Percentiles rank a stretch among this genome's conserved stretches.
Conservation (phyloP, 1,140 invertebrate species). For the Lasioglossum baleicum region DNA sequence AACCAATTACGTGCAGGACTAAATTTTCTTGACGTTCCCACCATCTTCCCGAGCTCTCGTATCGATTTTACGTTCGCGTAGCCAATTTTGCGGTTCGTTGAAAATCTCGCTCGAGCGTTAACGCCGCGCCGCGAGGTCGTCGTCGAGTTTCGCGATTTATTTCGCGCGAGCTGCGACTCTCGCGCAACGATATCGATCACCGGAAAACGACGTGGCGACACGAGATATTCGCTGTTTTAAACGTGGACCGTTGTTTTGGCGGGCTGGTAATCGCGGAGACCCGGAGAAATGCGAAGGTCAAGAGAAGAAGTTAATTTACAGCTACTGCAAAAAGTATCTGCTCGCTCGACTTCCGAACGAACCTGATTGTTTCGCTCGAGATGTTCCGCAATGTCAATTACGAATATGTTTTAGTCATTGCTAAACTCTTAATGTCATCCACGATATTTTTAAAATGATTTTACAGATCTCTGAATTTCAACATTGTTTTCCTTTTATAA, state of each 20-base stretch:
- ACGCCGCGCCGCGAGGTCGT: not conserved
- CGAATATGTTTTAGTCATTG: too few relatives aligned
- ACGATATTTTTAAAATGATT: too few relatives aligned
- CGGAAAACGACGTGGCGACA: not conserved
- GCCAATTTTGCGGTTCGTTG: conserved; percentile 25
- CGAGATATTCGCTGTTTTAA: not conserved
- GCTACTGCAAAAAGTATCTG: too few relatives aligned
- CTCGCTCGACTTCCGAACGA: too few relatives aligned
- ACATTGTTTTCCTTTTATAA: too few relatives aligned
- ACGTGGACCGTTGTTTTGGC: conserved; percentile 39
- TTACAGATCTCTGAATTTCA: too few relatives aligned
- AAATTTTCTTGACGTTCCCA: not conserved
- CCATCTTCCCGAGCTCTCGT: not conserved
- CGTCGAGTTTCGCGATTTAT: not conserved
- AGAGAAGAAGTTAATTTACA: conserved; percentile 59
- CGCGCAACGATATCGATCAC: too few relatives aligned
- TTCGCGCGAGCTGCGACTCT: not conserved
- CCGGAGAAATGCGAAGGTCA: conserved; percentile 37
- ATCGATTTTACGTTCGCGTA: conserved; percentile 22
- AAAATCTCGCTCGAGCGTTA: not conserved
- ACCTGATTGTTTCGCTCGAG: too few relatives aligned
- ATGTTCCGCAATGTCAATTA: too few relatives aligned
- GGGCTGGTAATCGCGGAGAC: not conserved
- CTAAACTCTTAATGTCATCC: too few relatives aligned
- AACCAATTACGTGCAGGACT: not conserved